Base-by-base conservation (phyloP, 2,113 vertebrate genomes). In the Alectura lathami region DNA sequence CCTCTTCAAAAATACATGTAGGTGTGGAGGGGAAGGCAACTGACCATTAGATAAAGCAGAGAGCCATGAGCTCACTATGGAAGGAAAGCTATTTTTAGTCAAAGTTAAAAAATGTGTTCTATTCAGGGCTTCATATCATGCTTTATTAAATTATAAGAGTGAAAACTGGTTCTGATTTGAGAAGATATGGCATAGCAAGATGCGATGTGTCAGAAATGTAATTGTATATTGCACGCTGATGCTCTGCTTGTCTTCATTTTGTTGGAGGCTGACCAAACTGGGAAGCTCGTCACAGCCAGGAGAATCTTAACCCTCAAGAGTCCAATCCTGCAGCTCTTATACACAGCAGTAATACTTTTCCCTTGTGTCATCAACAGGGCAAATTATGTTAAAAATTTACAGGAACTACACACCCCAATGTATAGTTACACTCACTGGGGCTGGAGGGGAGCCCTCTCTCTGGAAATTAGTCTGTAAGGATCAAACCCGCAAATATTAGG, bases 131-230 rank as follows among this genome's bases (percentile, higher is more conserved):
- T 91, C 30, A 34, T 66, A 83, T 85, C 62, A 86, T 62, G 45
- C 36, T 85, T 9, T 89, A 66, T 83, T 91, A 77, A 84, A 92
- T 82, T 64, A 32, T n/a, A 74, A 81, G 70, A 82, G 63, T 80
- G 63, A 91, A 91, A 94, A 48, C n/a, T 66, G n/a, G 24, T 85
- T 93, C 63, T 73, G 82, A 94, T 83, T 89, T 93, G 83, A 73
- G 60, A 93, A 86, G 67, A 91, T 26, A 66, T 34, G 76, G 68
- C 62, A 76, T 32, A 56, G 62, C 72, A 91, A 89, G 85, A 87
- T 80, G 75, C 1, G 3, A 69, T 26, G 3, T 91, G 83, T 76
- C 88, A 95, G 85, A 93, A 91, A 91, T 45, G 11, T 86, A 89
- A 88, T 80, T 64, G 63, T 83, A 76, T 76, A 40, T 27, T 57